Evolutionary conservation across 1,140 invertebrate genomes (phyloP).

Genomic region (Sesamia nonagrioides): DNA sequence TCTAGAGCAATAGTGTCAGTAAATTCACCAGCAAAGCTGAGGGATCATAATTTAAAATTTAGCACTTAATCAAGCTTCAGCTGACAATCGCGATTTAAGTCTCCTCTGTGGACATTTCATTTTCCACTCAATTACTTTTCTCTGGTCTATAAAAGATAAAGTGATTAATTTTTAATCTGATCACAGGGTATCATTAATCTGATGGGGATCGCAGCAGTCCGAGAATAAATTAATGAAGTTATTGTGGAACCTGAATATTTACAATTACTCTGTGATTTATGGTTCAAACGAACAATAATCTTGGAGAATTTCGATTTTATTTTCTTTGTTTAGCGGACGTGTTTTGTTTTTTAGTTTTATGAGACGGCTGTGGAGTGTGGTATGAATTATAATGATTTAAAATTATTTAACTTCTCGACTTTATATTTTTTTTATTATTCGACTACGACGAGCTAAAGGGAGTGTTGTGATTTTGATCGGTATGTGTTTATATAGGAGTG

Average conservation of each 20-base stretch:
- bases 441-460: too few species aligned
- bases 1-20: slow-evolving; percentile 48
- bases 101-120: slow-evolving; percentile 65
- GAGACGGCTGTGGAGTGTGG: not conserved
- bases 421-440: too few species aligned
- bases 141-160: slow-evolving; percentile 64
- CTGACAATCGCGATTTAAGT: slow-evolving; percentile 77
- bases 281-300: not conserved
- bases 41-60: slow-evolving; percentile 81
- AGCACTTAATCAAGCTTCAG: slow-evolving; percentile 80
- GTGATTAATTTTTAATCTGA: slow-evolving; percentile 76
- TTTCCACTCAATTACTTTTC: slow-evolving; percentile 69
- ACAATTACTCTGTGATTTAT: slow-evolving; percentile 33
- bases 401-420: too few species aligned
- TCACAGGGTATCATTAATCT: slow-evolving; percentile 67
- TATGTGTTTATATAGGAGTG: too few species aligned
- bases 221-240: slow-evolving; percentile 63
- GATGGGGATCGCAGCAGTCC: slow-evolving; percentile 34
- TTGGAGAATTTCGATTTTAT: slow-evolving; percentile 43
- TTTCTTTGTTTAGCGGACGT: slow-evolving; percentile 55
- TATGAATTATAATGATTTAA: not conserved
- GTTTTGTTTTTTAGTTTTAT: slow-evolving; percentile 50
- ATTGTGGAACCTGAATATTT: slow-evolving; percentile 60
- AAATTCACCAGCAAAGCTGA: slow-evolving; percentile 56
- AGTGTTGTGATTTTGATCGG: too few species aligned